Percentiles rank a stretch among this genome's conserved stretches.
phyloP scores from a whole-genome alignment of 2,888 invertebrate genomes.

The Minunthozetes semirufus region DNA sequence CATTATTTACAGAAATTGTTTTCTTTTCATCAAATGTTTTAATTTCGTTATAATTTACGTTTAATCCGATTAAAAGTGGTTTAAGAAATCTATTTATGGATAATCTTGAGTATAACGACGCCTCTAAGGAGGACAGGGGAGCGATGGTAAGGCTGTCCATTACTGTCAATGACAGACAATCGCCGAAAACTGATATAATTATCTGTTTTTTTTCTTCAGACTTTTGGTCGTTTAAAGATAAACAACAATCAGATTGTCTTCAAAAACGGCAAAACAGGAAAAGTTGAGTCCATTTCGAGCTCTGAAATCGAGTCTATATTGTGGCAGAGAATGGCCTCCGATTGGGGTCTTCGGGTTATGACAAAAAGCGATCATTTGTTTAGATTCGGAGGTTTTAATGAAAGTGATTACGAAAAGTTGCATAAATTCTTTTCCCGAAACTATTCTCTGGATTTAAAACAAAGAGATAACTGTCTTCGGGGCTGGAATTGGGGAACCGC shows the following conservation, averaged over 20 bases:
- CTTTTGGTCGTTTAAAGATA: constrained; percentile 81
- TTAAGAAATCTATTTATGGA: no score
- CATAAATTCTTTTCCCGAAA: constrained; percentile 75
- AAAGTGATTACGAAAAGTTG: constrained; percentile 78
- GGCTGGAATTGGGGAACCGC: constrained; percentile 99
- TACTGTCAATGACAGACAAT: constrained; percentile 33
- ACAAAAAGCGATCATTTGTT: constrained; percentile 81
- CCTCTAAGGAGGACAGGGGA: constrained; percentile 51
- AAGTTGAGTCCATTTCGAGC: constrained; percentile 78
- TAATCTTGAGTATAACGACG: constrained; percentile 73
- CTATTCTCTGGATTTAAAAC: constrained; percentile 69
- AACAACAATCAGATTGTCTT: constrained; percentile 83
- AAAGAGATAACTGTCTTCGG: constrained; percentile 84
- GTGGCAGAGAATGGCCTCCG: constrained; percentile 84
- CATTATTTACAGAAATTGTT: no score
- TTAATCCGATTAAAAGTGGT: no score
- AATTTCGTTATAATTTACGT: no score
- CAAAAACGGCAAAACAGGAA: constrained; percentile 92
- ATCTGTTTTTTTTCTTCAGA: constrained; percentile 55
- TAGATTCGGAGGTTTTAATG: constrained; percentile 84
- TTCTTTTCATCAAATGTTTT: no score
- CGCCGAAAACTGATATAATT: constrained; percentile 11
- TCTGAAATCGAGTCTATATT: constrained; percentile 81
- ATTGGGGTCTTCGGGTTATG: constrained; percentile 80
- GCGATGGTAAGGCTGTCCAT: constrained; percentile 55